Evolutionary conservation across 53 echinoderm and acorn worm genomes (phyloP), one percentile per base, ranked within the genome.

Genomic region (Echinarachnius parma): DNA sequence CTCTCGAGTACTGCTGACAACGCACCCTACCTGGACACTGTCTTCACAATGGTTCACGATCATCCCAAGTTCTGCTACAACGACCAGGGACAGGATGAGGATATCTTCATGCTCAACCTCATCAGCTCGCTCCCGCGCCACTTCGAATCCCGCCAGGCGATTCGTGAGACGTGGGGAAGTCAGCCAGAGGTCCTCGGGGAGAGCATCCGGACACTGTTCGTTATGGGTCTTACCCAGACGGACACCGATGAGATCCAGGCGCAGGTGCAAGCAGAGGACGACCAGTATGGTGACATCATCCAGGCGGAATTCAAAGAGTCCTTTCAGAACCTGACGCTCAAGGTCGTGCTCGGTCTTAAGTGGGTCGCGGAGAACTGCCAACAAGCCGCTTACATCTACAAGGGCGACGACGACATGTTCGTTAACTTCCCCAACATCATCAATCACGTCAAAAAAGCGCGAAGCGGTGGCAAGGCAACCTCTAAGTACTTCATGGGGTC

Each of bases 321-420:
- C 31, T 95, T 87, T 45, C 81, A 67, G 19, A 91, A 95, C 66
- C 59, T 95, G 16, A 87, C 87, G 0, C 47, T 95, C 39, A 95
- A 95, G 44, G 90, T 87, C 13, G 82, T 91, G 61, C 29, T 87
- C 34, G 96, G 91, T 0, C 75, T 91, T 21, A 75, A 78, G 31
- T 95, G 96, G 96, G 82, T 90, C 4, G 66, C 82, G 0, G 34
- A 78, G 9, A 78, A 87, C 47, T 95, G 96, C 37, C 25, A 32
- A 8, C 90, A 95, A 37, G 87, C 90, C 21, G 75, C 52, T 24
- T 91, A 85, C 77, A 53, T 95, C 61, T 90, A 90, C 62, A 95
- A 95, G 76, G 90, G 90, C 1, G 96, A 95, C 72, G 96, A 95
- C 42, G 96, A 95, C 52, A 90, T 95, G 90, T 95, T 95, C 21